These are phyloP conservation scores for Eupristina koningsbergeri DNA, from an alignment of 1,140 invertebrate genomes.

Conservation along the genomic window DNA sequence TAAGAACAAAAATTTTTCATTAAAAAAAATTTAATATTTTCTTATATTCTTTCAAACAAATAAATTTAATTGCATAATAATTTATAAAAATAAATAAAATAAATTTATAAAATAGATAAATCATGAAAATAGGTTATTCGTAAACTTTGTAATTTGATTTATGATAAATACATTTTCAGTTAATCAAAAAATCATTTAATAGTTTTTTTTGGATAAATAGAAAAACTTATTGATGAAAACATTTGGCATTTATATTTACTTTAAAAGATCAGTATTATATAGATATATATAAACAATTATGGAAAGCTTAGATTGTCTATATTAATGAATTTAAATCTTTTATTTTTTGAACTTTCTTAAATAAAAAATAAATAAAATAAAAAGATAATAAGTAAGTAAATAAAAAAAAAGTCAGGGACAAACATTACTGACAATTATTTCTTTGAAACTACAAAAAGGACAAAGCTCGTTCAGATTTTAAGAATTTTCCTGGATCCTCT, in stretches of 20 bases:
- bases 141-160: background rate
- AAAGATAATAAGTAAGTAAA: background rate
- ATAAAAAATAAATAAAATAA: background rate
- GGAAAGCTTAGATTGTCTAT: background rate
- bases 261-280: constrained; percentile 1
- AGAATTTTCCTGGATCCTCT: constrained; percentile 48
- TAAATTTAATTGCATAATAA: background rate
- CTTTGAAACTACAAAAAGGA: constrained; percentile 53
- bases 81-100: constrained; percentile 21
- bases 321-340: constrained; percentile 7
- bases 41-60: background rate
- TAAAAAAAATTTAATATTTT: background rate
- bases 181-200: background rate
- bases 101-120: background rate
- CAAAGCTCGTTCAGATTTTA: constrained; percentile 54
- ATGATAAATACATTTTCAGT: background rate
- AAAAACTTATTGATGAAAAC: background rate
- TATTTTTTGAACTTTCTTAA: background rate
- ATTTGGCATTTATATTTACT: background rate
- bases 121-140: background rate
- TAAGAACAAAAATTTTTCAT: background rate
- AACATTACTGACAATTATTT: constrained; percentile 23
- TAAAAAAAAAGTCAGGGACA: background rate
- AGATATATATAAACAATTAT: constrained; percentile 4
- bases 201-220: background rate